These are phyloP conservation scores for crab-eating macaque (Macaca fascicularis) DNA, from an alignment of 2,113 vertebrate genomes.

Conservation along the genomic window T2T-MFA8v1.1 NC_088378.1:39216501-39217000, in stretches of 20 bases:
- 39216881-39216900: constrained; percentile 1
- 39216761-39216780: not conserved
- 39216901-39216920: constrained; percentile 32
- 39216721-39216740: not conserved
- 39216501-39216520: constrained; percentile 1
- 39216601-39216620: not conserved
- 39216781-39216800: constrained; percentile 24
- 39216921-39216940: constrained; percentile 3
- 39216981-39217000: constrained; percentile 42
- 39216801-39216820: not conserved
- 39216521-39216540: constrained; percentile 20
- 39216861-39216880: not conserved
- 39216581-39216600: not conserved
- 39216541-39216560: not conserved
- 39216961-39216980: constrained; percentile 40
- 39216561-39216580: not conserved
- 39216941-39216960: not conserved
- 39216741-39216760: not conserved
- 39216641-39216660: constrained; percentile 54
- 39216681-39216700: not conserved
- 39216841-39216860: constrained; percentile 40
- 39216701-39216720: not conserved
- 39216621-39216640: constrained; percentile 31
- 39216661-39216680: not conserved
- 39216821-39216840: not conserved